Evolutionary conservation across 2,888 invertebrate species (phyloP).

Genomic region (Oligia strigilis): DNA sequence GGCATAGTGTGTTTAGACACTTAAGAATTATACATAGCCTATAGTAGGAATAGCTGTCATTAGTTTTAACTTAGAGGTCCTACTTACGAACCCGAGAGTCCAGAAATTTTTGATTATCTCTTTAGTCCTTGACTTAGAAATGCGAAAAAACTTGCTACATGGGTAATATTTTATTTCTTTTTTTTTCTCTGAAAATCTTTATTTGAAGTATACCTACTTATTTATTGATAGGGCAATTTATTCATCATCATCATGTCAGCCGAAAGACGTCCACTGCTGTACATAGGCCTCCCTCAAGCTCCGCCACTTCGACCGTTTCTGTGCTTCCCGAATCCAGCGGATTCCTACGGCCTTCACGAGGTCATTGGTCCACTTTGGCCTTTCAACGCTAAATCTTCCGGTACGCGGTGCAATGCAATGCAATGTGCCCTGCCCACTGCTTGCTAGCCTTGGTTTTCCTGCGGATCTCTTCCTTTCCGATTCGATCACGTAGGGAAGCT

Average conservation of each 20-base stretch:
- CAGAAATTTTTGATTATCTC: not conserved
- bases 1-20: too few species aligned
- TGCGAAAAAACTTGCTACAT: not conserved
- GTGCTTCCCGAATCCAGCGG: not conserved
- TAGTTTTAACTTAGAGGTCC: not conserved
- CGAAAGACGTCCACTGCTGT: not conserved
- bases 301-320: too few species aligned
- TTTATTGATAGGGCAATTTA: not conserved
- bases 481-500: not conserved
- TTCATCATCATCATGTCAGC: not conserved
- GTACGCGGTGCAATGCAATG: not conserved
- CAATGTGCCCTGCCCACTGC: not conserved
- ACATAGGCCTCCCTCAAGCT: not conserved
- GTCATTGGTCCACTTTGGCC: not conserved
- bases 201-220: not conserved
- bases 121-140: not conserved
- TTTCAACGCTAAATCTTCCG: too few species aligned
- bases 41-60: not conserved
- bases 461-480: not conserved
- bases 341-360: not conserved
- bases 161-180: too few species aligned
- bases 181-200: not conserved
- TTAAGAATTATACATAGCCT: not conserved
- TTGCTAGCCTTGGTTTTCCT: not conserved
- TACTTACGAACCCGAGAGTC: not conserved